Evolutionary conservation across 2,888 invertebrate species (phyloP).

Genomic region (Agriopis aurantiaria): DNA sequence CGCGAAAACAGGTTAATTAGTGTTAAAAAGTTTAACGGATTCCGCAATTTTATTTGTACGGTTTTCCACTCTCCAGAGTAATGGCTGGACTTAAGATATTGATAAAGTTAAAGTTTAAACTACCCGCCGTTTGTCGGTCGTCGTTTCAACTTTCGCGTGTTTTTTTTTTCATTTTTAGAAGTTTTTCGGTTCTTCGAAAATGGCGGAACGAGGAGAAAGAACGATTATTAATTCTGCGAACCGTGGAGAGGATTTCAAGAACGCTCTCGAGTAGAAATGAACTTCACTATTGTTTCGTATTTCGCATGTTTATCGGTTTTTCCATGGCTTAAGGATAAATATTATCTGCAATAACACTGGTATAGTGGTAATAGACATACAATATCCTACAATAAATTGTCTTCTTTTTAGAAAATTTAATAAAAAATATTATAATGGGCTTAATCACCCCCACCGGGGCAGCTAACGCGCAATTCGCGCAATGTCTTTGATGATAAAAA

Average conservation of each 20-base stretch:
- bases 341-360: no score
- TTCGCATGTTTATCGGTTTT: slow-evolving; percentile 8
- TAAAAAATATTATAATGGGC: no score
- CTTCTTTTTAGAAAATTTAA: no score
- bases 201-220: slow-evolving; percentile 1
- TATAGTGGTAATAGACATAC: no score
- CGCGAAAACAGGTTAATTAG: slow-evolving; percentile 51
- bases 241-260: slow-evolving; percentile 2
- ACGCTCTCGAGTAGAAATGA: not conserved
- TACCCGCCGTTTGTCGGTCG: slow-evolving; percentile 17
- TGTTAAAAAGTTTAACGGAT: slow-evolving; percentile 38
- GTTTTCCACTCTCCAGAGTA: slow-evolving; percentile 2
- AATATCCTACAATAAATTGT: no score
- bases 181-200: not conserved
- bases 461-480: no score
- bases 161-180: slow-evolving; percentile 4
- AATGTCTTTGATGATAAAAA: no score
- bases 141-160: slow-evolving; percentile 10
- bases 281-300: slow-evolving; percentile 9
- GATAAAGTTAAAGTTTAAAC: slow-evolving; percentile 25
- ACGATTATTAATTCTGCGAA: slow-evolving; percentile 20
- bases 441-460: no score
- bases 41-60: slow-evolving; percentile 21
- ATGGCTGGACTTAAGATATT: slow-evolving; percentile 12
- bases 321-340: not conserved